These are phyloP conservation scores for Philereme vetulata DNA, from an alignment of 2,888 invertebrate genomes.

Conservation along the genomic window DNA sequence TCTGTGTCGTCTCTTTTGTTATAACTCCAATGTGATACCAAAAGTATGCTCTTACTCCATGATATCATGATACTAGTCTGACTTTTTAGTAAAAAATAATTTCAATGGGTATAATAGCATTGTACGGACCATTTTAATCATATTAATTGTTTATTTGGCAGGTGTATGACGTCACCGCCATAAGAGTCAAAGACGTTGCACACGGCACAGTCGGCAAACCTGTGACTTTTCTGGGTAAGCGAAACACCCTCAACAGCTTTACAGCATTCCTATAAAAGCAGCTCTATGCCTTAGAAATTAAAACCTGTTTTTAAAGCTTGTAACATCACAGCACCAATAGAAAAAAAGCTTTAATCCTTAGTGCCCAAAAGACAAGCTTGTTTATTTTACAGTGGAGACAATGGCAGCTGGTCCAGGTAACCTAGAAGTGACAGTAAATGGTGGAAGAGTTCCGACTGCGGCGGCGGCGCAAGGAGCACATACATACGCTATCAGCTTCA, in stretches of 20 bases:
- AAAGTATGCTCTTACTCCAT: no score
- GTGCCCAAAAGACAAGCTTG: not conserved
- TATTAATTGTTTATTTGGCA: not conserved
- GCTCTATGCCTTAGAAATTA: no score
- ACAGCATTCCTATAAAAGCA: no score
- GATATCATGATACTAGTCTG: no score
- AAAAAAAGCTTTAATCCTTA: no score
- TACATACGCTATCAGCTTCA: slow-evolving; percentile 98
- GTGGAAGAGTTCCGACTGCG: slow-evolving; percentile 97
- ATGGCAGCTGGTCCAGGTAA: slow-evolving; percentile 99
- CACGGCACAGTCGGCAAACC: slow-evolving; percentile 95
- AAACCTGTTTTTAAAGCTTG: no score
- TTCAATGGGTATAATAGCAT: no score
- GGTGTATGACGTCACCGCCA: slow-evolving; percentile 97
- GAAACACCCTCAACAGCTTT: no score
- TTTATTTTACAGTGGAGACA: slow-evolving; percentile 90
- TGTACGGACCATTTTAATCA: not conserved
- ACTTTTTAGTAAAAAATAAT: no score
- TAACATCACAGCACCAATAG: no score
- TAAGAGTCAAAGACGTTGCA: slow-evolving; percentile 95
- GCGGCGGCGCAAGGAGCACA: slow-evolving; percentile 98
- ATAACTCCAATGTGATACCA: no score
- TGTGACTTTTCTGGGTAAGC: slow-evolving; percentile 93
- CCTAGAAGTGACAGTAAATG: slow-evolving; percentile 98
- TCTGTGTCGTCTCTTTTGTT: no score